phyloP scores from a whole-genome alignment of 2,888 invertebrate species.

The Horisme vitalbata region DNA sequence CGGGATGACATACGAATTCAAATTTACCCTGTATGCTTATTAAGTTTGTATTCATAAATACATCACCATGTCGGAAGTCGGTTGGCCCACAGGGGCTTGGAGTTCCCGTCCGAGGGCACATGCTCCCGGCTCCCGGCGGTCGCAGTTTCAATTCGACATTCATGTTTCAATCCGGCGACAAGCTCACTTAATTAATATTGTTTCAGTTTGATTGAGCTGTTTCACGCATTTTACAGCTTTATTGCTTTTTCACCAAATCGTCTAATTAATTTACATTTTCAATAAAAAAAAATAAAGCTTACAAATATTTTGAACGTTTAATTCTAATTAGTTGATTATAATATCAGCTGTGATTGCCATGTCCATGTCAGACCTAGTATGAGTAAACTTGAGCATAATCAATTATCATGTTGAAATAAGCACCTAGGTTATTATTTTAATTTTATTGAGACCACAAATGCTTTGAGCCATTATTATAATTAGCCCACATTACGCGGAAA shows the following conservation, averaged over 20 bases:
- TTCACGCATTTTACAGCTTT: background rate
- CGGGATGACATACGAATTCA: too few relatives aligned
- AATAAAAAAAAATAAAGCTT: too few relatives aligned
- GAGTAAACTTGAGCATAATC: background rate
- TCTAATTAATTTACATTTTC: too few relatives aligned
- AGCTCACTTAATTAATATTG: conserved; percentile 15
- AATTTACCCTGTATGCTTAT: background rate
- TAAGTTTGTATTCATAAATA: background rate
- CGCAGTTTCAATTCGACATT: conserved; percentile 10
- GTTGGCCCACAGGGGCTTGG: background rate
- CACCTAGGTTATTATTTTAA: background rate
- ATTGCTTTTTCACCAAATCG: background rate
- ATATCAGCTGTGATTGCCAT: too few relatives aligned
- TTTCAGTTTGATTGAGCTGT: conserved; percentile 7
- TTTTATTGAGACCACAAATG: background rate
- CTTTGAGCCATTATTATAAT: background rate
- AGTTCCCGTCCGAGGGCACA: background rate
- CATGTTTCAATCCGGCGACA: conserved; percentile 12
- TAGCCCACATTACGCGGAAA: conserved; percentile 1
- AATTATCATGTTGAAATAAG: background rate
- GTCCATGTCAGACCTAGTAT: too few relatives aligned
- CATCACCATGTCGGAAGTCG: too few relatives aligned
- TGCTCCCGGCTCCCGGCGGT: conserved; percentile 2
- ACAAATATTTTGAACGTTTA: background rate
- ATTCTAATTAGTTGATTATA: too few relatives aligned